phyloP scores from a whole-genome alignment of 2,113 vertebrate genomes.

The Canis aureus region DNA sequence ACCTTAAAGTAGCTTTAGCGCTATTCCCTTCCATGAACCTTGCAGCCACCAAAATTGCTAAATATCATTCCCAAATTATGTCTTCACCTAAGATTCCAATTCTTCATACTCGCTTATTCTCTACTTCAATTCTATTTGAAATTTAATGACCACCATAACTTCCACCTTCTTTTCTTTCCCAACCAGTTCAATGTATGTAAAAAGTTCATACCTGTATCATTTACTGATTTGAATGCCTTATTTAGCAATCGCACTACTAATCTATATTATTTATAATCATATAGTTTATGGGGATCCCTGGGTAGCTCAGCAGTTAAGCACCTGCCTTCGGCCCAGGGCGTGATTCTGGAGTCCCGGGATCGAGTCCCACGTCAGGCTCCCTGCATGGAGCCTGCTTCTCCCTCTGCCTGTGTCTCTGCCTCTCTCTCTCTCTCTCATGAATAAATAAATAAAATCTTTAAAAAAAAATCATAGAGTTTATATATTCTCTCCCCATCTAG shows the following conservation, averaged over 20 bases:
- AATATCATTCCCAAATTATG: background rate
- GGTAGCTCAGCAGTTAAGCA: no score
- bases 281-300: background rate
- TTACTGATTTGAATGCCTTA: background rate
- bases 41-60: background rate
- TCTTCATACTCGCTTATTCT: background rate
- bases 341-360: no score
- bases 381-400: no score
- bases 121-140: background rate
- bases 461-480: background rate
- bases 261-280: conserved; percentile 38
- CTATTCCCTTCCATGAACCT: background rate
- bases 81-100: background rate
- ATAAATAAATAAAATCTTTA: no score
- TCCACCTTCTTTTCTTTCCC: background rate
- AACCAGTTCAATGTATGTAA: background rate
- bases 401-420: no score
- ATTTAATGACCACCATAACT: background rate
- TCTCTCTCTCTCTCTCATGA: no score
- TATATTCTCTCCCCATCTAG: background rate
- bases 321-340: no score
- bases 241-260: background rate
- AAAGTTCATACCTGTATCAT: background rate
- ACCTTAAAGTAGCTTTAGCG: background rate
- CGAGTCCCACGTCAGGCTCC: no score